Percentiles rank a stretch among this genome's conserved stretches.
phyloP scores from a whole-genome alignment of 2,797 vertebrate genomes.

The Vireo griseus region DNA sequence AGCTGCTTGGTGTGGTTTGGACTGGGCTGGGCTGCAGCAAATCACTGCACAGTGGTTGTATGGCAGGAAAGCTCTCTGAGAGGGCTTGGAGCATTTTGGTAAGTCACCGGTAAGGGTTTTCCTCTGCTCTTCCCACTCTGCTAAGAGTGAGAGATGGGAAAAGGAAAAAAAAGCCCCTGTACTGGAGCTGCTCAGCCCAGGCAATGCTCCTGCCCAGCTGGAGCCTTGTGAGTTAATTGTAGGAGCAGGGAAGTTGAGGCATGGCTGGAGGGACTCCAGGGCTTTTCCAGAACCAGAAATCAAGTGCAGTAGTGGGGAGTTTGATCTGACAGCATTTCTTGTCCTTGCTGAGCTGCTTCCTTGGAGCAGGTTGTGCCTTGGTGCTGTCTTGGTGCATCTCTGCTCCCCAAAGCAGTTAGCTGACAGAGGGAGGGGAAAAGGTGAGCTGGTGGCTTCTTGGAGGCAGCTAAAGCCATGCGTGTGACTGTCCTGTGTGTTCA shows the following conservation, averaged over 20 bases:
- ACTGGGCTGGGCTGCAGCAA: not conserved
- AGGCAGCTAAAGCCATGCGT: not conserved
- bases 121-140: not conserved
- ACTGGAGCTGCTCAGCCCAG: not conserved
- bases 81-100: not conserved
- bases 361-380: not conserved
- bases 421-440: not conserved
- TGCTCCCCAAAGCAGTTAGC: not conserved
- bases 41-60: accelerated
- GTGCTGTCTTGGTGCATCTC: not conserved
- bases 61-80: not conserved
- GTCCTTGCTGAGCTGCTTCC: not conserved
- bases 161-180: not conserved
- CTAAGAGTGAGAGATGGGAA: not conserved
- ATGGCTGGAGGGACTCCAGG: accelerated
- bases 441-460: not conserved
- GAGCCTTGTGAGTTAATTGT: not conserved
- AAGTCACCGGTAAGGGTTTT: not conserved
- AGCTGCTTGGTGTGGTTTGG: not conserved
- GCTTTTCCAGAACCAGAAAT: not conserved
- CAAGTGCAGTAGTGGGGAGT: not conserved
- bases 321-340: not conserved
- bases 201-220: accelerated
- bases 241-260: not conserved
- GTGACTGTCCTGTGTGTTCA: not conserved